A percentile compares a stretch with the other conserved stretches of the same genome.
phyloP scores from a whole-genome alignment of 2,888 invertebrate species.

The Eurytoma adleriae region DNA sequence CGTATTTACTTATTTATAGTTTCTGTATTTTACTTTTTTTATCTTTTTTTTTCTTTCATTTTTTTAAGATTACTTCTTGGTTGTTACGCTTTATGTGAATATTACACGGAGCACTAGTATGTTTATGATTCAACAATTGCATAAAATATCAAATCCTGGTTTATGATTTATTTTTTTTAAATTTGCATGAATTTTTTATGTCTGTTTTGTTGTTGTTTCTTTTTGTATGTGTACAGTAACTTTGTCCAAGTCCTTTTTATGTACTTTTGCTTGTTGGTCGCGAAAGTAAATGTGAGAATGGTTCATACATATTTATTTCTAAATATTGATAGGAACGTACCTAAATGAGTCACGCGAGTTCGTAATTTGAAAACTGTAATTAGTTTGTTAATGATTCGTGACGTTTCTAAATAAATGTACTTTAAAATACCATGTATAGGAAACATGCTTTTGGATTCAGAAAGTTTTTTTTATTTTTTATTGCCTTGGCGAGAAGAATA shows the following conservation, averaged over 20 bases:
- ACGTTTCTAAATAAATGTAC: too few species aligned
- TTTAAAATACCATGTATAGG: too few species aligned
- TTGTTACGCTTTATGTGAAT: constrained; percentile 6
- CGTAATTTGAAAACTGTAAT: too few species aligned
- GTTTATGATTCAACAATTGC: neutral
- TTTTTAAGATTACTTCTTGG: neutral
- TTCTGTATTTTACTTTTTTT: neutral
- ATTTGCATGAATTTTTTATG: constrained; percentile 28
- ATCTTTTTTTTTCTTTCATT: constrained; percentile 3
- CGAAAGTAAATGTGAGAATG: constrained; percentile 3
- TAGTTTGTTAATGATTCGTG: too few species aligned
- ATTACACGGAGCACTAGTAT: neutral
- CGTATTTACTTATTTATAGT: neutral
- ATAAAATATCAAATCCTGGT: constrained; percentile 63
- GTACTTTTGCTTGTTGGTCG: neutral
- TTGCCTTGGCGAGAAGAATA: too few species aligned
- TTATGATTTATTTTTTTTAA: neutral
- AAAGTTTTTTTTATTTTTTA: too few species aligned
- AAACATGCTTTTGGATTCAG: too few species aligned
- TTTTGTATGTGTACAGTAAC: neutral
- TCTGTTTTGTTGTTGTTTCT: neutral
- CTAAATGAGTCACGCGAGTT: too few species aligned
- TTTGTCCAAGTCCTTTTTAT: neutral
- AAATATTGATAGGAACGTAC: too few species aligned
- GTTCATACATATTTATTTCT: neutral